Base-by-base conservation (phyloP, 2,797 vertebrate genomes). In the Rhynchonycteris naso region DNA sequence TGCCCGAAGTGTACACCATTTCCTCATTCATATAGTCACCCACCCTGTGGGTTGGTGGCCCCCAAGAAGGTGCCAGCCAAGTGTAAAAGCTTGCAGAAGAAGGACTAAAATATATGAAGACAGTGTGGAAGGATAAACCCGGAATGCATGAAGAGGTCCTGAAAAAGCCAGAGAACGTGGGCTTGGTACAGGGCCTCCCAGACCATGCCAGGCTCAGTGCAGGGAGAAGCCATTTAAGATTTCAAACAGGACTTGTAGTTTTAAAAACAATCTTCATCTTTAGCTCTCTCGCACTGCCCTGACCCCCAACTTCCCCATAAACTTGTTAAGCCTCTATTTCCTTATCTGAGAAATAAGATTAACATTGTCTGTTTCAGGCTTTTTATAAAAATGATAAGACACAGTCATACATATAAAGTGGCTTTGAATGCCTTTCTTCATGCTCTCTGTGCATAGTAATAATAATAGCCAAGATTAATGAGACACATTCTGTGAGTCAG, bases 371-470 rank as follows among this genome's bases (percentile, higher is more conserved):
- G 11, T 81, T 80, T 59, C 38, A 38, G 76, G 18, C 14, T 90
- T 97, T 93, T 26, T 30, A 63, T 43, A 68, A 76, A 92, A 72
- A 82, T 13, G 0, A 7, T 52, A 47, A 86, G 21, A 54, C 26
- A 86, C 28, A 75, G 15, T 21, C n/a, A 72, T 35, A 58, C 8
- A n/a, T 18, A 11, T 52, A 9, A 52, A 38, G 43, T 52, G 43
- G 56, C 47, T 1, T 0, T 50, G 59, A 91, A 56, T 33, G 2
- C 14, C 68, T 69, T 3, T 66, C 24, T 68, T 15, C 63, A 52
- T 2, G 7, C 2, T 38, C 61, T 50, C 3, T 18, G 33, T 7
- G 0, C 54, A 43, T 16, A 88, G 86, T 3, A 33, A 58, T n/a
- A 4, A 18, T 9, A 72, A 21, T 0, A 82, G 14, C 22, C 54